phyloP scores from a whole-genome alignment of 2,888 invertebrate species.

The Macrophya alboannulata region DNA sequence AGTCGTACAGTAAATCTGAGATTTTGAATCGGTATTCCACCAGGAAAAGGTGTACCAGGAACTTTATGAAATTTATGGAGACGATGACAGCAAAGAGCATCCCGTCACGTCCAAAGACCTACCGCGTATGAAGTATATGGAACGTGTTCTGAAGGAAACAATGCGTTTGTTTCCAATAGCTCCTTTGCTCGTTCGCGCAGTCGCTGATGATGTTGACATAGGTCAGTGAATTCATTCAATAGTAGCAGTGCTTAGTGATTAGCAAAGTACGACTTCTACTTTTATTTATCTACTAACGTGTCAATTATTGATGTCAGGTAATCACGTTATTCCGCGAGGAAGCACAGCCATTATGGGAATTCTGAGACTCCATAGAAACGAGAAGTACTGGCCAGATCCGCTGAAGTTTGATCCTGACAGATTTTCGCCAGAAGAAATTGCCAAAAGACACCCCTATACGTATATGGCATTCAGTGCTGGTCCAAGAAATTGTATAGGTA shows the following conservation, averaged over 20 bases:
- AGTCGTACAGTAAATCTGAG: too few relatives aligned
- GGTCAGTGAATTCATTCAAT: neutral
- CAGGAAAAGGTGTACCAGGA: conserved; percentile 79
- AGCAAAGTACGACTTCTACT: too few relatives aligned
- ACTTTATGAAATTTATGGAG: conserved; percentile 80
- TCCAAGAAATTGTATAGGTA: conserved; percentile 69
- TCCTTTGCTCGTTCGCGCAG: conserved; percentile 80
- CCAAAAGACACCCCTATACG: conserved; percentile 66
- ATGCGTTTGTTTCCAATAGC: conserved; percentile 83
- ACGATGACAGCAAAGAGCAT: conserved; percentile 61
- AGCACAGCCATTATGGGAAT: conserved; percentile 63
- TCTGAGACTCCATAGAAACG: conserved; percentile 63
- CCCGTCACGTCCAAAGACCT: conserved; percentile 81
- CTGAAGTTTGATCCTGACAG: conserved; percentile 70
- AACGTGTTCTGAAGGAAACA: conserved; percentile 83
- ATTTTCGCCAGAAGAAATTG: conserved; percentile 68
- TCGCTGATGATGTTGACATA: conserved; percentile 80
- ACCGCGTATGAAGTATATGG: conserved; percentile 82
- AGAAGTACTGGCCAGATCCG: conserved; percentile 68
- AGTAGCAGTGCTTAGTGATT: neutral
- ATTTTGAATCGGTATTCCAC: neutral
- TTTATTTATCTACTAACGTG: too few relatives aligned
- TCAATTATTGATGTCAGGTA: conserved; percentile 73
- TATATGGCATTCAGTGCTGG: conserved; percentile 69
- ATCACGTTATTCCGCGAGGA: conserved; percentile 64